These are phyloP conservation scores for Pantherophis guttatus DNA, from an alignment of 2,113 vertebrate genomes.

Conservation along the genomic window DNA sequence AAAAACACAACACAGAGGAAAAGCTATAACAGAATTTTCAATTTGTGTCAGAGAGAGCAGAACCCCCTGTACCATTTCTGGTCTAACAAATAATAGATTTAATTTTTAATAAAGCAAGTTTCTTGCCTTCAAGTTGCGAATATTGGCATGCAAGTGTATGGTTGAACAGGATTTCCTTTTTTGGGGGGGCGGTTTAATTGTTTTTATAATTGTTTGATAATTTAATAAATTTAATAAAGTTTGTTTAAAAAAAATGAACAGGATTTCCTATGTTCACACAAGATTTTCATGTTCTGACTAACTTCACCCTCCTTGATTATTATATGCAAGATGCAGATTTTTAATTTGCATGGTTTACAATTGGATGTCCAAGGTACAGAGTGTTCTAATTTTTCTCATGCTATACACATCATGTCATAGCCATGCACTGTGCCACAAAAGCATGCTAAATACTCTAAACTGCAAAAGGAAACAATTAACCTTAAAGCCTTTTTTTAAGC, in stretches of 20 bases:
- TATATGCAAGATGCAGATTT: neutral
- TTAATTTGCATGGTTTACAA: neutral
- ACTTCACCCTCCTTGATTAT: neutral
- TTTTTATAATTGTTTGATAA: no score
- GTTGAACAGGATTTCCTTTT: neutral
- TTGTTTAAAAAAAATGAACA: neutral
- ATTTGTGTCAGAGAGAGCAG: neutral
- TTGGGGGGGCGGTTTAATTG: no score
- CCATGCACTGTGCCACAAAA: neutral
- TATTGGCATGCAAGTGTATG: neutral
- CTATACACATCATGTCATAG: neutral
- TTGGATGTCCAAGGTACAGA: neutral
- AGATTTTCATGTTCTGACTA: neutral
- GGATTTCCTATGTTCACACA: neutral
- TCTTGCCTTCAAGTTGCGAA: neutral
- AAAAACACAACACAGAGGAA: neutral
- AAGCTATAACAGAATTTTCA: neutral
- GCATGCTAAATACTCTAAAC: neutral
- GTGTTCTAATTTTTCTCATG: neutral
- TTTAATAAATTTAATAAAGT: no score
- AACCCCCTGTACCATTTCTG: neutral
- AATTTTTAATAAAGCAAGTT: neutral
- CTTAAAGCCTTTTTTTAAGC: neutral
- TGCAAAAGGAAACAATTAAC: slow-evolving; percentile 1
- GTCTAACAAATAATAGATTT: neutral